phyloP scores from a whole-genome alignment of 35 echinoderm and acorn worm species.

The Acanthaster planci region DNA sequence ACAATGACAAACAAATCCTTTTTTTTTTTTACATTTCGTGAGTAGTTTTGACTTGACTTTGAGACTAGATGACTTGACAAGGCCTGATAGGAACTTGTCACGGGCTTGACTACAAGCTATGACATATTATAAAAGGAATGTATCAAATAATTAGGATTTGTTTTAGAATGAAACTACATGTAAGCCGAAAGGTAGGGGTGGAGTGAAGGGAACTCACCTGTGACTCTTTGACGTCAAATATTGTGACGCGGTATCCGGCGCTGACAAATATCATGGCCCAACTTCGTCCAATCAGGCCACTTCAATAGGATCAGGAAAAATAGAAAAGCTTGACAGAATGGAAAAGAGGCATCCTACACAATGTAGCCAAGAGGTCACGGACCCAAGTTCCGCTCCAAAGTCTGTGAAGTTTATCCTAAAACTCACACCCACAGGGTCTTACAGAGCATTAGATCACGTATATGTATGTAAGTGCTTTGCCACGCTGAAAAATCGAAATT shows the following conservation, averaged over 20 bases:
- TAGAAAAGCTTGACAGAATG: neutral
- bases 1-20: too few species aligned
- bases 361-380: neutral
- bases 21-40: too few species aligned
- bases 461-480: neutral
- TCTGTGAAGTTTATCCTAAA: neutral
- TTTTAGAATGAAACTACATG: too few species aligned
- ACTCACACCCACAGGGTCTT: neutral
- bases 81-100: too few species aligned
- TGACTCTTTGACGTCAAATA: conserved; percentile 77
- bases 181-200: too few species aligned
- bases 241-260: conserved; percentile 69
- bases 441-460: neutral
- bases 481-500: too few species aligned
- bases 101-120: too few species aligned
- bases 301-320: conserved; percentile 7
- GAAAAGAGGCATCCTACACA: neutral
- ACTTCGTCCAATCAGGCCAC: conserved; percentile 78
- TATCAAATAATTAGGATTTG: too few species aligned
- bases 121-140: too few species aligned
- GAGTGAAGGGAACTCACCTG: too few species aligned
- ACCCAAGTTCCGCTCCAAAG: neutral
- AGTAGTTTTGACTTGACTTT: too few species aligned
- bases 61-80: too few species aligned
- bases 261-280: conserved; percentile 93